Evolutionary conservation across 2,113 vertebrate genomes (phyloP), one percentile per base, ranked within the genome.

Genomic region (Chrysemys picta): DNA sequence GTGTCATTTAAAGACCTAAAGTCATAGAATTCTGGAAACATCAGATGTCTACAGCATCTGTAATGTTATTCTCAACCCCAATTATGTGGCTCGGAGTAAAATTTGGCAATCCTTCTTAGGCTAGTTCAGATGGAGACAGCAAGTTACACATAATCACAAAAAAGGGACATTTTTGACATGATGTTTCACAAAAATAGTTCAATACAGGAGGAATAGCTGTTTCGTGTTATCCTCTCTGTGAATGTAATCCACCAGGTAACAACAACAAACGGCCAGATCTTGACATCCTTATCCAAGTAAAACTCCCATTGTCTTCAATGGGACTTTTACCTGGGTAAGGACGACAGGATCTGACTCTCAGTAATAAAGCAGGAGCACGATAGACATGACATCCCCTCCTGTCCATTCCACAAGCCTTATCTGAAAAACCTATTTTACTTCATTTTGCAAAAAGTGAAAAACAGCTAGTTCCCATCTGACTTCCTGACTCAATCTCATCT

Each of bases 381-480:
- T 29, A 59, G 57, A 59, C 27, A 29, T 12, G 57, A 59, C 25
- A 27, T 76, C 42, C 31, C 72, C 72, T 76, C n/a, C 72, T 76
- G 17, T 38, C 72, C 42, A 35, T 76, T 76, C 24, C n/a, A 8
- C n/a, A 6, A 38, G n/a, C 24, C n/a, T 42, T 25, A 17, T 76
- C 17, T 76, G 16, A 42, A 19, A 4, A n/a, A 8, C 27, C 90
- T 81, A 42, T 85, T 91, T 95, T 90, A 53, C 38, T 82, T 21
- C 29, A 13, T 29, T 87, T 95, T 89, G 53, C 85, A 54, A 86
- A 75, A 96, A 94, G 92, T 97, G 87, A 94, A 96, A 95, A 88
- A 27, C 85, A 98, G 56, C 82, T 85, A 62, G 75, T 84, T 91
- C 25, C 86, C 87, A 90, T 89, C 89, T 1, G 2, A 56, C 56